Evolutionary conservation across 2,113 vertebrate genomes (phyloP).

Genomic region (Oryzias celebensis): DNA sequence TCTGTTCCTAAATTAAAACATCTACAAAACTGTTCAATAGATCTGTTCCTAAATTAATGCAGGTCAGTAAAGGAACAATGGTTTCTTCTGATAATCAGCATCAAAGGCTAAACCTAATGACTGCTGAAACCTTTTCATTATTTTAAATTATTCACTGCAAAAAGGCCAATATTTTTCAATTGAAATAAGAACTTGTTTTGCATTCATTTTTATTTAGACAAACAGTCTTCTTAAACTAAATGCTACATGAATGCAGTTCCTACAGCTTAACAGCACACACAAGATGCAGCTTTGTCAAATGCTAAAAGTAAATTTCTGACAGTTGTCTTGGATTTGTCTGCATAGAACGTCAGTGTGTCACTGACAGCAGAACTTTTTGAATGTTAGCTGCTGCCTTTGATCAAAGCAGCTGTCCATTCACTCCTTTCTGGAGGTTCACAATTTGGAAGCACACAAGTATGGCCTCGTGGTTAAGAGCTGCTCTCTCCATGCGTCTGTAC

Average conservation of each 20-base stretch:
- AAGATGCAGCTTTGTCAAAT: background rate
- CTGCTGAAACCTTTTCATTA: too few species aligned
- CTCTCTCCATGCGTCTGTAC: conserved; percentile 87
- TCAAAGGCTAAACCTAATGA: too few species aligned
- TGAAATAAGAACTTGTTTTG: background rate
- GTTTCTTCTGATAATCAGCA: too few species aligned
- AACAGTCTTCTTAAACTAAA: background rate
- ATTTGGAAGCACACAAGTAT: background rate
- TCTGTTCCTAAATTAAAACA: too few species aligned
- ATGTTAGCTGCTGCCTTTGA: background rate
- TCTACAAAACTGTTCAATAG: too few species aligned
- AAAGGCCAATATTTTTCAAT: too few species aligned
- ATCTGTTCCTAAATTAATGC: too few species aligned
- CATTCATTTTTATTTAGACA: conserved; percentile 18
- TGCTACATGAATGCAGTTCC: conserved; percentile 1
- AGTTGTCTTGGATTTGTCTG: background rate
- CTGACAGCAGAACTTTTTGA: background rate
- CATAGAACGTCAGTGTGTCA: background rate
- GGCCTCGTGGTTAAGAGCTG: conserved; percentile 61
- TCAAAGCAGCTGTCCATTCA: background rate
- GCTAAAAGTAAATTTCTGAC: background rate
- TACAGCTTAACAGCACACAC: background rate
- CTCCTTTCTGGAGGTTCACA: background rate
- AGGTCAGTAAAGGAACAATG: too few species aligned
- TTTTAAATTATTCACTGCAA: too few species aligned